These are phyloP conservation scores for Scaptomyza pallida DNA, from an alignment of 1,140 invertebrate genomes.

Conservation along the genomic window DNA sequence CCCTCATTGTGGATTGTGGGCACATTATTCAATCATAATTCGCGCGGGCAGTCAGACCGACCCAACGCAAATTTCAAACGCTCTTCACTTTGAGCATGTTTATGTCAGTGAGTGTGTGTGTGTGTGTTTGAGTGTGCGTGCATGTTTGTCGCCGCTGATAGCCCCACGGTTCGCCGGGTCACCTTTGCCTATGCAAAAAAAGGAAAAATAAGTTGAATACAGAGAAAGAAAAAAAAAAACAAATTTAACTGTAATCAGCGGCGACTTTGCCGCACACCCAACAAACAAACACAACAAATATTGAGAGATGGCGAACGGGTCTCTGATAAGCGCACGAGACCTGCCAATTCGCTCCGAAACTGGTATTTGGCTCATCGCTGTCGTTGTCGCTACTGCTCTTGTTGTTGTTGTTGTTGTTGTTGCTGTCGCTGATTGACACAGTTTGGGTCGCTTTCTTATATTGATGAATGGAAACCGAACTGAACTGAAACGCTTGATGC, in stretches of 20 bases:
- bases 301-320: slow-evolving; percentile 48
- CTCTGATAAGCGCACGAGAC: slow-evolving; percentile 67
- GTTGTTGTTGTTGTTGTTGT: neutral
- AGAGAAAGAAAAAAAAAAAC: slow-evolving; percentile 21
- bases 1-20: slow-evolving; percentile 39
- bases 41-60: slow-evolving; percentile 54
- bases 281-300: slow-evolving; percentile 32
- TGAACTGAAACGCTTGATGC: slow-evolving; percentile 54
- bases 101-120: slow-evolving; percentile 7
- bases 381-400: neutral
- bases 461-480: slow-evolving; percentile 66
- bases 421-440: slow-evolving; percentile 48
- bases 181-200: slow-evolving; percentile 74
- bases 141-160: slow-evolving; percentile 65
- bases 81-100: slow-evolving; percentile 24
- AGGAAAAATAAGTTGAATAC: slow-evolving; percentile 32
- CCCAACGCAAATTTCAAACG: slow-evolving; percentile 64
- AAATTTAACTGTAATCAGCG: slow-evolving; percentile 62
- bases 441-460: slow-evolving; percentile 53
- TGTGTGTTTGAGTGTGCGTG: slow-evolving; percentile 38
- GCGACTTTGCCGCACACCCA: slow-evolving; percentile 47
- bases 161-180: slow-evolving; percentile 70
- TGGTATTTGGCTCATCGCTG: slow-evolving; percentile 27
- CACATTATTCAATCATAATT: slow-evolving; percentile 82
- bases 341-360: slow-evolving; percentile 71